These are phyloP conservation scores for Entosphenus tridentatus DNA, from an alignment of 2,113 vertebrate species.

Conservation along the genomic window DNA sequence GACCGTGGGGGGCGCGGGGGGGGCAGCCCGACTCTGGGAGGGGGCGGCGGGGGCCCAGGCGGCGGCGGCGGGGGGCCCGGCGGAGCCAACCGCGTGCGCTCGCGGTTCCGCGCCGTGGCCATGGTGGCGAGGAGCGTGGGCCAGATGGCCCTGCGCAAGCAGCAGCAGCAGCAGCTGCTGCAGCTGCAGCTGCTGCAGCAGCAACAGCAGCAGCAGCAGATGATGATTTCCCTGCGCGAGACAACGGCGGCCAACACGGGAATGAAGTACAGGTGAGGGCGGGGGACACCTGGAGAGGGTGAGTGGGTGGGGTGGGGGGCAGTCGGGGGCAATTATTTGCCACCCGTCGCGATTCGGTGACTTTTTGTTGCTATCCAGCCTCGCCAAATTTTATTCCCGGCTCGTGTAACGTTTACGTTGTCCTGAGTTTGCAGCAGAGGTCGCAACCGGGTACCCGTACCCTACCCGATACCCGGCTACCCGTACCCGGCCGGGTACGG, in stretches of 20 bases:
- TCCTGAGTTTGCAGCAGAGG: too few species aligned
- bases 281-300: neutral
- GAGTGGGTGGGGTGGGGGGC: constrained; percentile 1
- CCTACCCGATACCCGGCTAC: too few species aligned
- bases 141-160: constrained; percentile 58
- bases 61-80: neutral
- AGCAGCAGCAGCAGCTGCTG: constrained; percentile 30
- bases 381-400: too few species aligned
- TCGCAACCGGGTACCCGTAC: too few species aligned
- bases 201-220: too few species aligned
- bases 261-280: constrained; percentile 77
- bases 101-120: constrained; percentile 67
- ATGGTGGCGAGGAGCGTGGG: constrained; percentile 83
- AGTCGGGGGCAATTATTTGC: neutral
- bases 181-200: constrained; percentile 32
- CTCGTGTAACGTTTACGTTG: too few species aligned
- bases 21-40: neutral
- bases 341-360: too few species aligned
- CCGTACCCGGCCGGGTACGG: too few species aligned
- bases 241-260: constrained; percentile 19
- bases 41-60: neutral
- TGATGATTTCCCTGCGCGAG: neutral
- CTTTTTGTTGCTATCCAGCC: too few species aligned
- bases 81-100: constrained; percentile 8
- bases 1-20: neutral